Conservation (phyloP, 2,888 invertebrate species). For the Hedychridium roseum region DNA sequence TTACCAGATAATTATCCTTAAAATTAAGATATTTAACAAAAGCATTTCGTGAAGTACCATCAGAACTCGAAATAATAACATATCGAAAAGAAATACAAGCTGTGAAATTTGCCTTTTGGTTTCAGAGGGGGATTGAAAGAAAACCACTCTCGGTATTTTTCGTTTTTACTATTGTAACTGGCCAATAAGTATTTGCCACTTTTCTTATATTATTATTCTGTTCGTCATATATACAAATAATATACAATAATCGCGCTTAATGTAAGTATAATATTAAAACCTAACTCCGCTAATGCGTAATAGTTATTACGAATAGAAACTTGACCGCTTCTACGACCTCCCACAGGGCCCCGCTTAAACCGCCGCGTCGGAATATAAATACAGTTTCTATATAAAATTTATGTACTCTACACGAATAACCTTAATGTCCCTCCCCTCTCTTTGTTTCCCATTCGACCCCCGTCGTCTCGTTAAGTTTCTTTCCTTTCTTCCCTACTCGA, state of each 20-base stretch:
- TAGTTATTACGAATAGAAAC: conserved; percentile 57
- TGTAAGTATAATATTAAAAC: conserved; percentile 51
- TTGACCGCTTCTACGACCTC: conserved; percentile 55
- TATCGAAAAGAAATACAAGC: too few species aligned
- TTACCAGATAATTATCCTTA: too few species aligned
- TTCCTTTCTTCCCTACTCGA: conserved; percentile 2
- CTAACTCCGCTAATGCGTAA: conserved; percentile 49
- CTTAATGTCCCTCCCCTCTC: conserved; percentile 39
- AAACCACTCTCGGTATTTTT: too few species aligned
- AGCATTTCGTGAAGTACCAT: too few species aligned
- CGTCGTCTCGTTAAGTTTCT: conserved; percentile 37
- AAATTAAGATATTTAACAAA: too few species aligned
- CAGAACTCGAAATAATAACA: too few species aligned
- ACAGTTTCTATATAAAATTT: conserved; percentile 56
- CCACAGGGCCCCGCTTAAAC: too few species aligned
- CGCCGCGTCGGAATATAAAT: conserved; percentile 54
- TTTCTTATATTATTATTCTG: conserved; percentile 70
- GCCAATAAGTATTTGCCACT: conserved; percentile 76
- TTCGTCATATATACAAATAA: conserved; percentile 73
- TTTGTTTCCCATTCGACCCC: too few species aligned
- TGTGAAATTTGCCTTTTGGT: too few species aligned
- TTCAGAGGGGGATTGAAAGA: too few species aligned
- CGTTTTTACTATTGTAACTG: conserved; percentile 67
- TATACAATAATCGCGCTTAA: conserved; percentile 63
- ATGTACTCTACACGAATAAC: conserved; percentile 56